Conservation (phyloP, 2,797 vertebrate species). For the Malacoraja senta region DNA sequence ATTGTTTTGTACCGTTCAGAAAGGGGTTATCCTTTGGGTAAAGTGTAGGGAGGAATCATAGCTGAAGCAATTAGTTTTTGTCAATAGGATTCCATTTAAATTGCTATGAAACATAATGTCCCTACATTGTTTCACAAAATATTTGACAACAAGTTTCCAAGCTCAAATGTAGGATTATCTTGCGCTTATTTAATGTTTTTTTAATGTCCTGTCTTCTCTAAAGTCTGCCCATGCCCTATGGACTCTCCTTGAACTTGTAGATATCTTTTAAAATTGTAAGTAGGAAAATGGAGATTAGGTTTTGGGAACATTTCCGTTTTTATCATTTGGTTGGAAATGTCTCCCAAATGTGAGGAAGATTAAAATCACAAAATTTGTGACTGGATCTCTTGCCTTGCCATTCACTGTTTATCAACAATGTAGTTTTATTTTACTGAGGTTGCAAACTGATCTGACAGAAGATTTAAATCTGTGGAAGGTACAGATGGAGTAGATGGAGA, state of each 20-base stretch:
- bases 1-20: background rate
- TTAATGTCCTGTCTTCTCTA: background rate
- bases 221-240: background rate
- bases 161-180: background rate
- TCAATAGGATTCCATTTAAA: background rate
- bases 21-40: background rate
- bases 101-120: background rate
- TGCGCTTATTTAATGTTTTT: background rate
- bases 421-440: too few species aligned
- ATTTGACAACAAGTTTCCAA: background rate
- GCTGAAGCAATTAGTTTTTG: background rate
- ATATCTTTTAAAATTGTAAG: background rate
- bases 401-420: background rate
- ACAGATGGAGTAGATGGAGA: too few species aligned
- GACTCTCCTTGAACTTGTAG: background rate
- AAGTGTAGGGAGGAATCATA: background rate
- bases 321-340: background rate
- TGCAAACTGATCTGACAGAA: too few species aligned
- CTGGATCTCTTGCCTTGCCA: background rate
- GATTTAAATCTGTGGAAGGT: too few species aligned
- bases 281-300: background rate
- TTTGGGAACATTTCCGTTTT: background rate
- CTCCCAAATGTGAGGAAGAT: background rate
- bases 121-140: background rate
- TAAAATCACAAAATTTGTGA: background rate